Evolutionary conservation across 2,888 invertebrate species (phyloP), one percentile per base, ranked within the genome.

Genomic region (Buathra laborator): DNA sequence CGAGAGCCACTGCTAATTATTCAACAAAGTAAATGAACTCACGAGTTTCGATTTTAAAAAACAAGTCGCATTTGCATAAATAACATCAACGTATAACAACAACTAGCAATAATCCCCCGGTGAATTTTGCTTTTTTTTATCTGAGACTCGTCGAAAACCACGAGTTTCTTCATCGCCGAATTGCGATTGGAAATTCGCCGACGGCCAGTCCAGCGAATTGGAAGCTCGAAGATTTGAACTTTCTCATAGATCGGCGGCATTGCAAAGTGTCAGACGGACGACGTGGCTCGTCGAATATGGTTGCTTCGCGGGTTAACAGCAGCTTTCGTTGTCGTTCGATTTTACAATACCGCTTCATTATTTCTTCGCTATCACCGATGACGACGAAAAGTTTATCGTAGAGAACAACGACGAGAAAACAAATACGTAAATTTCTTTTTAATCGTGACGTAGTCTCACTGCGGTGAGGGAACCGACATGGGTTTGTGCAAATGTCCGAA

Each of bases 401-500:
- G 70, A 44, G 0, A 14, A 64, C 9, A 48, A 32, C 24, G 48
- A 48, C 62, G 12, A 64, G n/a, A 67, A 37, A 51, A 46, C 51
- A 70, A 68, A 71, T 56, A 70, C 44, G 10, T 10, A 56, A 16
- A 56, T 24, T 56, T 56, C 10, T 51, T 70, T 19, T 71, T 16
- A 16, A 32, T 19, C 53, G 32, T 19, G 12, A 78, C 56, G 77
- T 66, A 62, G 59, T 71, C 70, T 64, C 66, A 66, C 64, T 14
- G 3, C 24, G 62, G 29, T 62, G 71, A 46, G 29, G n/a, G 14
- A 74, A 19, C n/a, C 68, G 93, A 90, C 92, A 99, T 99, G 99
- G 99, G 99, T 87, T 95, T 99, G 86, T 99, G 99, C 95, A 99
- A 99, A 94, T 99, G 99, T 95, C 99, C 99, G 24, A 99, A 99